These are phyloP conservation scores for Andrena chrysosceles DNA, from an alignment of 2,888 invertebrate genomes.

Conservation along the genomic window DNA sequence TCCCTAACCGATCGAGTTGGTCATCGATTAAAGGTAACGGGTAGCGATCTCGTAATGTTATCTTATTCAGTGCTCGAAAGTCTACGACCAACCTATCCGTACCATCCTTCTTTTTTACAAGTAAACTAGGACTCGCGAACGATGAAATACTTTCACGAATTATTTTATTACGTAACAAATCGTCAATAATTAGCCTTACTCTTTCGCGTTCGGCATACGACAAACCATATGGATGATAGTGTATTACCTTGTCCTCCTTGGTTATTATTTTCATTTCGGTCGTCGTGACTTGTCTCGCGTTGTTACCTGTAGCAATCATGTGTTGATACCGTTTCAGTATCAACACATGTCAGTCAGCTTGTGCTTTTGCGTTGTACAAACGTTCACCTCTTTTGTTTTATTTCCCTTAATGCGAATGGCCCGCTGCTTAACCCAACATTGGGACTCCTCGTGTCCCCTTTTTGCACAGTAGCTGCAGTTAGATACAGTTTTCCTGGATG, in stretches of 20 bases:
- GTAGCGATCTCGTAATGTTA: slow-evolving; percentile 19
- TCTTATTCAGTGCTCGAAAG: slow-evolving; percentile 5
- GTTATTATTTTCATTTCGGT: too few species aligned
- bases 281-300: too few species aligned
- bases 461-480: slow-evolving; percentile 2
- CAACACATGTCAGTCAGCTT: slow-evolving; percentile 3
- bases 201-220: too few species aligned
- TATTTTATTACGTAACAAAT: slow-evolving; percentile 21
- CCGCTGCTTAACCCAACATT: slow-evolving; percentile 13
- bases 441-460: background rate
- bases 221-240: too few species aligned
- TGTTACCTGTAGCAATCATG: too few species aligned
- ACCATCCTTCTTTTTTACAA: slow-evolving; percentile 28
- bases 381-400: background rate
- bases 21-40: slow-evolving; percentile 30
- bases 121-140: slow-evolving; percentile 25
- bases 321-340: too few species aligned
- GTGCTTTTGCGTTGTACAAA: background rate
- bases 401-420: background rate
- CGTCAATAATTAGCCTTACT: background rate
- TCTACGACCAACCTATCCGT: slow-evolving; percentile 15
- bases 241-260: too few species aligned
- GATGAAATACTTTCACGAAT: slow-evolving; percentile 31
- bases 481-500: background rate
- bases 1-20: slow-evolving; percentile 24